Base-by-base conservation (phyloP, 2,797 vertebrate genomes). In the Ficedula albicollis region DNA sequence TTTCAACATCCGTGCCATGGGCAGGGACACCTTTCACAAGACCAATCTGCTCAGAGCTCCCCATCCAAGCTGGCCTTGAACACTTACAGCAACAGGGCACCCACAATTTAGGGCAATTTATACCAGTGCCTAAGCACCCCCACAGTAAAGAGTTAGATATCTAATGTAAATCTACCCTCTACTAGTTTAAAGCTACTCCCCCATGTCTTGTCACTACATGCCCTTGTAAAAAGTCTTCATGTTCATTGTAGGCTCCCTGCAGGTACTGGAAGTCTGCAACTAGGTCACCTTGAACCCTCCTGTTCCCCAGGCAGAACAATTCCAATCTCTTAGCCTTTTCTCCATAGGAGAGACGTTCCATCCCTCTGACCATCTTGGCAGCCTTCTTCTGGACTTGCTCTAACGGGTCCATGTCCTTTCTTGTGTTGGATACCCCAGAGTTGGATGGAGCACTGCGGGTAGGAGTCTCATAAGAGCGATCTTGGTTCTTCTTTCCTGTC, bases 401-500 rank as follows among this genome's bases (percentile, higher is more conserved):
- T 29, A 66, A 36, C 19, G 72, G 39, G 5, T 25, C 9, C 7
- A 23, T n/a, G 19, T 54, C 16, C 46, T 38, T 41, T 54, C 27
- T 26, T 25, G 13, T 43, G 17, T 1, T 43, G 60, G 36, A 23
- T 22, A 73, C 30, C 13, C 13, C 22, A 36, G 52, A 48, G 13
- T 0, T 48, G 27, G 46, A 72, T 48, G 34, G 7, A 78, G 27
- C 10, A 21, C 19, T 36, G 22, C 52, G 84, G 6, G 10, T 48
- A 14, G 15, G 30, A 51, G 26, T 17, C 30, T 48, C 27, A 32
- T 19, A 59, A 41, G 18, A 48, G 15, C 0, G 0, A 78, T 20
- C 58, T 49, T 23, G 15, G 12, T 16, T 63, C 21, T 32, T 62
- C 52, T 67, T 26, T 84, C 55, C 51, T 19, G 49, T 11, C 41